Base-by-base conservation (phyloP, 2,113 vertebrate genomes). In the Tylochromis polylepis region DNA sequence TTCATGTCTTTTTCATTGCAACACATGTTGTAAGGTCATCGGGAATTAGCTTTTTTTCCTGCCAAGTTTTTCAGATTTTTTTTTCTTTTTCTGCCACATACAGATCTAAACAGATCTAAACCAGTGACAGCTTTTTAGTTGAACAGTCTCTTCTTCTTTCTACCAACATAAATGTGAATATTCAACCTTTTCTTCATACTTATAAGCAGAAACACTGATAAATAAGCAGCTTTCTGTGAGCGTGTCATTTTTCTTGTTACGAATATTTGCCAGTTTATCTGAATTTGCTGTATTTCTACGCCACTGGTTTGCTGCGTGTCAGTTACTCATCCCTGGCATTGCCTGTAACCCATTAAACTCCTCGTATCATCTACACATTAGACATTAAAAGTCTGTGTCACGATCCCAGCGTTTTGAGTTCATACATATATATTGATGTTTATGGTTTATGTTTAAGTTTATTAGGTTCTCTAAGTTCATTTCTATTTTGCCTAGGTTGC, bases 21-120 rank as follows among this genome's bases (percentile, higher is more conserved):
- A 34, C 67, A 89, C 80, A 91, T 88, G 77, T 62, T 90, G 77
- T 65, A 85, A 34, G 56, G 22, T 59, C 82, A 79, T 81, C 5
- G n/a, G 36, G 38, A 82, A 67, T 72, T 20, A 22, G 20, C 62
- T 72, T 78, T 65, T 27, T 18, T 41, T 49, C 15, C 70, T 49
- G 29, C 46, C 5, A 5, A 31, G 62, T 51, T 77, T 34, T 77
- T 51, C 46, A 27, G 1, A 3, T 3, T 29, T 24, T 51, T 46
- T 67, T 16, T 51, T 46, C 59, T 16, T 5, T 49, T 11, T 58
- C n/a, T 29, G 60, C 34, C 22, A 15, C 57, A 57, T 58, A 20
- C 11, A 2, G 14, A 3, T 6, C 8, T n/a, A 15, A 55, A 34
- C 12, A 55, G 20, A 72, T 24, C 46, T 55, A 41, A 41, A 81